phyloP scores from a whole-genome alignment of 2,888 invertebrate species.

The Erebia aethiops region DNA sequence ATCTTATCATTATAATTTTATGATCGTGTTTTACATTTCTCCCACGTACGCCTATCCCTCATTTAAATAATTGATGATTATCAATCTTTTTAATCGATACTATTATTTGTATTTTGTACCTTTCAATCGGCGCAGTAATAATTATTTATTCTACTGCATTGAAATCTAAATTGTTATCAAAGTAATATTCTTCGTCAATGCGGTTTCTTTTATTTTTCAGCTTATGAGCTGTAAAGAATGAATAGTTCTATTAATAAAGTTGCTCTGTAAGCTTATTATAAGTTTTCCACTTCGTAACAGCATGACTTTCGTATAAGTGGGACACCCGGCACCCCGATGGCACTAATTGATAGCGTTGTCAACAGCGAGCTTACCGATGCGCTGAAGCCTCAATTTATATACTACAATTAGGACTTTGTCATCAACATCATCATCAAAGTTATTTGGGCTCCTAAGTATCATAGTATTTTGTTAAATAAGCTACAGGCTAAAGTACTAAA shows the following conservation, averaged over 20 bases:
- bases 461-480: not conserved
- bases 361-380: constrained; percentile 41
- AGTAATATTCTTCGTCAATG: not conserved
- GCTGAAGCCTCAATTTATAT: constrained; percentile 11
- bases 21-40: not conserved
- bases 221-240: not conserved
- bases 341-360: constrained; percentile 74
- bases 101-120: not conserved
- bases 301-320: constrained; percentile 69
- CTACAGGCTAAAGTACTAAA: not conserved
- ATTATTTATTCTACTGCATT: not conserved
- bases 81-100: not conserved
- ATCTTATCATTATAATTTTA: not conserved
- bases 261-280: constrained; percentile 31
- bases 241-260: constrained; percentile 22
- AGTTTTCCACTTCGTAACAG: constrained; percentile 52
- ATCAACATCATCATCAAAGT: not conserved
- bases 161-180: not conserved
- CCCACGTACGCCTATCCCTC: not conserved
- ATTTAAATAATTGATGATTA: not conserved
- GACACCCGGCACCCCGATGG: constrained; percentile 69
- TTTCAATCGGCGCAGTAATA: not conserved
- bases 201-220: not conserved
- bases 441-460: not conserved
- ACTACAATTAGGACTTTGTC: not conserved